Evolutionary conservation across 2,797 vertebrate genomes (phyloP).

Genomic region (Phylloscopus collybita): DNA sequence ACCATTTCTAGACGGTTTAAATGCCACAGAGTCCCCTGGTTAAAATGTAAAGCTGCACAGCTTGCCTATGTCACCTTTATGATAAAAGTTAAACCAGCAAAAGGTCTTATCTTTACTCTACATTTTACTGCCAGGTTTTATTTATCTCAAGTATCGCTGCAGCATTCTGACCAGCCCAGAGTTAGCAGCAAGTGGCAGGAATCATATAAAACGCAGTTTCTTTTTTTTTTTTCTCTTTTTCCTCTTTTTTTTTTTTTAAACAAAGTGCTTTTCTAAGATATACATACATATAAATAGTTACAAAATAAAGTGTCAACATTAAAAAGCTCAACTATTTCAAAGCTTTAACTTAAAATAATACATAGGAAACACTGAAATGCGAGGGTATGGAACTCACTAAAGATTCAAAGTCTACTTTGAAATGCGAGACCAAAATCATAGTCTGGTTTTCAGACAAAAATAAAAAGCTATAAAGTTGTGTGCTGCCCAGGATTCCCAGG

Average conservation of each 20-base stretch:
- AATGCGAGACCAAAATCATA: constrained; percentile 83
- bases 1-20: constrained; percentile 95
- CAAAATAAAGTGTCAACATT: constrained; percentile 91
- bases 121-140: constrained; percentile 88
- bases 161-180: constrained; percentile 98
- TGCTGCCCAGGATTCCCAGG: constrained; percentile 68
- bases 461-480: constrained; percentile 67
- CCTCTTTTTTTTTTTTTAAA: constrained; percentile 85
- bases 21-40: constrained; percentile 99
- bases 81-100: constrained; percentile 82
- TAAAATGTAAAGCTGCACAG: constrained; percentile 99
- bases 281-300: constrained; percentile 90
- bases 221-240: constrained; percentile 81
- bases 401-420: constrained; percentile 78
- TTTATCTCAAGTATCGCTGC: constrained; percentile 95
- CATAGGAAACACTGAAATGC: constrained; percentile 86
- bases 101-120: constrained; percentile 84
- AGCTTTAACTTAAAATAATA: constrained; percentile 85
- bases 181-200: constrained; percentile 99
- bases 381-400: constrained; percentile 79
- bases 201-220: constrained; percentile 89
- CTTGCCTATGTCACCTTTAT: constrained; percentile 90
- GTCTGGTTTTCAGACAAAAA: constrained; percentile 81
- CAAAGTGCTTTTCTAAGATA: constrained; percentile 99
- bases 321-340: constrained; percentile 88